Percentiles rank a stretch among this genome's conserved stretches.
Evolutionary conservation across 2,888 invertebrate species (phyloP).

Genomic region (Ennomos quercinarius): DNA sequence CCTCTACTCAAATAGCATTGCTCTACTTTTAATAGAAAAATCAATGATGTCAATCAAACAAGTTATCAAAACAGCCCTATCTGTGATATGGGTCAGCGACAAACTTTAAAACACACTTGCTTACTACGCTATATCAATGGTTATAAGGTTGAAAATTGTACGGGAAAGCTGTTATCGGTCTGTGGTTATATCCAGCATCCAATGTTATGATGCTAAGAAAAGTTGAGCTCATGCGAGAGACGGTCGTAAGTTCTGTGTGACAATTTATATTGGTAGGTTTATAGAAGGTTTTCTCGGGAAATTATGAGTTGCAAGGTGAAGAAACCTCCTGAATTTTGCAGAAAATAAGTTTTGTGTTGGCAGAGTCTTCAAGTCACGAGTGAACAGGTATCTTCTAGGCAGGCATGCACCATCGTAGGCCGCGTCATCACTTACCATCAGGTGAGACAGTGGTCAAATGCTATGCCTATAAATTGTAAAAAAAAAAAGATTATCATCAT

Average conservation of each 20-base stretch:
- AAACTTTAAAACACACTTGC: constrained; percentile 1
- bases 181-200: constrained; percentile 45
- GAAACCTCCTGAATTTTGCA: constrained; percentile 4
- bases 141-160: constrained; percentile 24
- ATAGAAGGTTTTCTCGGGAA: constrained; percentile 44
- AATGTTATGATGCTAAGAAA: constrained; percentile 47
- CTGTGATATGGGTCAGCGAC: constrained; percentile 1
- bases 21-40: constrained; percentile 17
- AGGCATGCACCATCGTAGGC: too few species aligned
- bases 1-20: constrained; percentile 5
- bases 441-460: too few species aligned
- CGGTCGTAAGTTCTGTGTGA: constrained; percentile 43
- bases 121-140: neutral
- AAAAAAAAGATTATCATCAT: too few species aligned
- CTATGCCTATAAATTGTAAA: too few species aligned
- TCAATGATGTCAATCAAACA: constrained; percentile 31
- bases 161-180: neutral
- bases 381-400: too few species aligned
- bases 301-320: constrained; percentile 38
- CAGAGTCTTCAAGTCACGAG: too few species aligned
- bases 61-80: constrained; percentile 19
- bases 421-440: too few species aligned
- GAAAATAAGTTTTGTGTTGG: too few species aligned
- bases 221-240: constrained; percentile 35
- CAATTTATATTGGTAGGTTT: constrained; percentile 54